Percentiles rank a stretch among this genome's conserved stretches.
phyloP scores from a whole-genome alignment of 2,888 invertebrate species.

The Crossocerus cetratus region DNA sequence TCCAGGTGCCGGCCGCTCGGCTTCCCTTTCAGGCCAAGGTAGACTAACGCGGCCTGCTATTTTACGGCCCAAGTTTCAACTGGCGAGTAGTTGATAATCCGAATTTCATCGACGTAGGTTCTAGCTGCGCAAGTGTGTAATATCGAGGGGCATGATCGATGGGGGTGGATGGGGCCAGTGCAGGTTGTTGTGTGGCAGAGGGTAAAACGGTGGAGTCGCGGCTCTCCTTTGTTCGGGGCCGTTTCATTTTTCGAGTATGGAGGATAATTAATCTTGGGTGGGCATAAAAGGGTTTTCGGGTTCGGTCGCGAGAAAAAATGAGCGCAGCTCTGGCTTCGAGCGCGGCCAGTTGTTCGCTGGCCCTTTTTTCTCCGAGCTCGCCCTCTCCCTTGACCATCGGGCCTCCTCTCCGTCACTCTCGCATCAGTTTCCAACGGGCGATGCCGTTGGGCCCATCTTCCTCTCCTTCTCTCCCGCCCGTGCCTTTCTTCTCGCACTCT shows the following conservation, averaged over 20 bases:
- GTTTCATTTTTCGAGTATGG: constrained; percentile 75
- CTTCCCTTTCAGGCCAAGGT: constrained; percentile 14
- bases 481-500: constrained; percentile 29
- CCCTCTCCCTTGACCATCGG: constrained; percentile 33
- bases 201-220: constrained; percentile 44
- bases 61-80: too few species aligned
- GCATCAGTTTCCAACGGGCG: constrained; percentile 17
- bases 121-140: not conserved
- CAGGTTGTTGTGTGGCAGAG: constrained; percentile 19
- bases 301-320: constrained; percentile 75
- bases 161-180: constrained; percentile 11
- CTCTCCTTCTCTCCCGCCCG: constrained; percentile 42
- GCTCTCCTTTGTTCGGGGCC: constrained; percentile 59
- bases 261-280: constrained; percentile 76
- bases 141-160: constrained; percentile 4
- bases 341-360: constrained; percentile 61
- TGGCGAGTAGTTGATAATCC: not conserved
- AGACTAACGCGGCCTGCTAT: too few species aligned
- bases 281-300: constrained; percentile 76
- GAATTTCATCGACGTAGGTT: not conserved
- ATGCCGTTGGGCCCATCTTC: constrained; percentile 31
- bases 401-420: constrained; percentile 52
- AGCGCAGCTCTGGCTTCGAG: constrained; percentile 63
- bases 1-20: constrained; percentile 5
- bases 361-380: constrained; percentile 47